Evolutionary conservation across 2,113 vertebrate genomes (phyloP).

Genomic region (Nothocercus julius): DNA sequence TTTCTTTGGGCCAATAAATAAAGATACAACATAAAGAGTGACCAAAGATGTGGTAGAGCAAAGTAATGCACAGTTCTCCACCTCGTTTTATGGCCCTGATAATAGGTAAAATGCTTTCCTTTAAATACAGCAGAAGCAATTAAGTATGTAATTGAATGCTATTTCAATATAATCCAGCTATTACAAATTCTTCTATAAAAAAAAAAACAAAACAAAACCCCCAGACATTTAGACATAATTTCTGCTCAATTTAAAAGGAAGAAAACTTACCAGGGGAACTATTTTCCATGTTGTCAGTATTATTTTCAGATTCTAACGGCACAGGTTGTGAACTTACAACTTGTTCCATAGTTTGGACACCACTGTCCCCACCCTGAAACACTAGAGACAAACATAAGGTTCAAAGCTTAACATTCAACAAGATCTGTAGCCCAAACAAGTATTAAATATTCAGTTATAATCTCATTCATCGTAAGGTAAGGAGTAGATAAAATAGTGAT

Average conservation of each 20-base stretch:
- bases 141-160: neutral
- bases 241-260: neutral
- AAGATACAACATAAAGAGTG: neutral
- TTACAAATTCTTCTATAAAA: neutral
- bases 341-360: constrained; percentile 80
- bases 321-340: constrained; percentile 77
- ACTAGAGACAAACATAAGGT: constrained; percentile 72
- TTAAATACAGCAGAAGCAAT: neutral
- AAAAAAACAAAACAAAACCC: neutral
- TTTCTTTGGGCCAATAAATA: neutral
- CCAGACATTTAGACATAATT: neutral
- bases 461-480: neutral
- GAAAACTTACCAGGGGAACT: constrained; percentile 83
- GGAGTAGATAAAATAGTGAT: neutral
- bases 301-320: constrained; percentile 78
- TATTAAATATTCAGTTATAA: neutral
- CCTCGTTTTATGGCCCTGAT: neutral
- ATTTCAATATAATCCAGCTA: neutral
- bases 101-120: neutral
- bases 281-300: constrained; percentile 82
- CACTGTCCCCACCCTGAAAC: constrained; percentile 75
- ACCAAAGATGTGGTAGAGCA: neutral
- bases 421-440: neutral
- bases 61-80: neutral
- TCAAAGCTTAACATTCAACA: neutral